Evolutionary conservation across 2,797 vertebrate species (phyloP).

Genomic region (Acestrorhynchus altus): DNA sequence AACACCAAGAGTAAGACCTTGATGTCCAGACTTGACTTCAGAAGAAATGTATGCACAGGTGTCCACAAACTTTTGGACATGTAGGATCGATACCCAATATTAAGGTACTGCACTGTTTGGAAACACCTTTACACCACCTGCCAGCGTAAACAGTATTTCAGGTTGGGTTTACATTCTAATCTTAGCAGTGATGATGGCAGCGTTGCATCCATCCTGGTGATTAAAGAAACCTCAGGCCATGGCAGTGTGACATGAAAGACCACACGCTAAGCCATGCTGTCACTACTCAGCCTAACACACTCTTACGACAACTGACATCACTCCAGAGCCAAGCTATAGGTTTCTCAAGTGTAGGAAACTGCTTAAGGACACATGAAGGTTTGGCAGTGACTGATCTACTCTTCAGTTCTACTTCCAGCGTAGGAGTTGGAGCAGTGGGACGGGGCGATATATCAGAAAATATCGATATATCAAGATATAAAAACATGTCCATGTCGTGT

Average conservation of each 20-base stretch:
- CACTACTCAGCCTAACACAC: conserved; percentile 14
- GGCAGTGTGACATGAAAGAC: conserved; percentile 40
- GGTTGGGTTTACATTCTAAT: conserved; percentile 26
- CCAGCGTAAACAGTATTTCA: not conserved
- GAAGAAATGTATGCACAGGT: too few species aligned
- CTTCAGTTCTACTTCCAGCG: too few species aligned
- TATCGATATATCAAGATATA: too few species aligned
- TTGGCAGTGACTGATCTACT: not conserved
- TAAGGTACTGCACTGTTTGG: too few species aligned
- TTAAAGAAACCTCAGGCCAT: conserved; percentile 40
- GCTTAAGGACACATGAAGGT: not conserved
- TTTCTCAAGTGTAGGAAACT: conserved; percentile 1
- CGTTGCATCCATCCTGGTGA: conserved; percentile 31
- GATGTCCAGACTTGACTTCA: too few species aligned
- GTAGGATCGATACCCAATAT: too few species aligned
- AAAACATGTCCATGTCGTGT: too few species aligned
- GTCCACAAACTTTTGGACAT: too few species aligned
- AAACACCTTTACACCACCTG: not conserved
- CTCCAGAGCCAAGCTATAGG: not conserved
- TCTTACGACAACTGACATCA: not conserved
- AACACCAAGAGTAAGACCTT: not conserved
- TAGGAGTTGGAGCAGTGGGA: too few species aligned
- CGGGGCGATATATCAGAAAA: too few species aligned
- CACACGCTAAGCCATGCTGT: conserved; percentile 24
- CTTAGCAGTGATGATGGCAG: not conserved